Conservation (phyloP, 2,113 vertebrate species). For the Prochilodus magdalenae region DNA sequence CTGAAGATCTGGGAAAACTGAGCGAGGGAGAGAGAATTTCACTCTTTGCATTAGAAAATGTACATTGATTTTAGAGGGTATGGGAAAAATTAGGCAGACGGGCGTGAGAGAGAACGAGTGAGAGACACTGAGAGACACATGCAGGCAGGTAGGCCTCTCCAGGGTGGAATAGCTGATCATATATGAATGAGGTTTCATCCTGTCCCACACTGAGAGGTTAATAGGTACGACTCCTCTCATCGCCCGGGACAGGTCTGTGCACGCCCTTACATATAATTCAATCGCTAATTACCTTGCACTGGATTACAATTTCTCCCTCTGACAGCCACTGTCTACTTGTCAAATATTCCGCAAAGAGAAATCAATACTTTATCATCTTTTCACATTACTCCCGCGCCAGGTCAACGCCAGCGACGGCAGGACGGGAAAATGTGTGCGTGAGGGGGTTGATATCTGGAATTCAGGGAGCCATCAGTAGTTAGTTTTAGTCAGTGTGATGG, state of each 20-base stretch:
- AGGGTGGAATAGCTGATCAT: conserved; percentile 33
- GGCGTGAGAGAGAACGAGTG: not conserved
- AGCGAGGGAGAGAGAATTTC: not conserved
- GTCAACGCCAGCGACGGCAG: conserved; percentile 13
- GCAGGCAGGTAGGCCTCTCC: conserved; percentile 21
- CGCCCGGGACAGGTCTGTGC: conserved; percentile 30
- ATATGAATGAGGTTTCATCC: conserved; percentile 51
- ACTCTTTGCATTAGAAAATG: conserved; percentile 50
- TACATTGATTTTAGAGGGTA: conserved; percentile 54
- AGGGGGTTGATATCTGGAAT: not conserved
- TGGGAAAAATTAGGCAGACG: conserved; percentile 33
- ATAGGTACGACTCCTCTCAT: conserved; percentile 46
- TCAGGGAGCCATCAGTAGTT: not conserved
- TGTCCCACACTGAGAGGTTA: conserved; percentile 47
- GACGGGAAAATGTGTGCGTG: not conserved
- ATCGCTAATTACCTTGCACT: conserved; percentile 57
- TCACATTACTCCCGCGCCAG: conserved; percentile 48
- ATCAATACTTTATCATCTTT: conserved; percentile 64
- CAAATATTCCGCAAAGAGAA: conserved; percentile 54
- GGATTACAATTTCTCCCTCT: conserved; percentile 54
- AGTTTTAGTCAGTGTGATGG: too few species aligned
- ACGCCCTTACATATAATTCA: conserved; percentile 55
- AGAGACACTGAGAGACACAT: not conserved
- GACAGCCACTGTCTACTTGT: conserved; percentile 60
- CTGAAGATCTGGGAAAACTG: conserved; percentile 11